Percentiles rank a stretch among this genome's conserved stretches.
phyloP scores from a whole-genome alignment of 2,888 invertebrate genomes.

The Orthosia gothica region DNA sequence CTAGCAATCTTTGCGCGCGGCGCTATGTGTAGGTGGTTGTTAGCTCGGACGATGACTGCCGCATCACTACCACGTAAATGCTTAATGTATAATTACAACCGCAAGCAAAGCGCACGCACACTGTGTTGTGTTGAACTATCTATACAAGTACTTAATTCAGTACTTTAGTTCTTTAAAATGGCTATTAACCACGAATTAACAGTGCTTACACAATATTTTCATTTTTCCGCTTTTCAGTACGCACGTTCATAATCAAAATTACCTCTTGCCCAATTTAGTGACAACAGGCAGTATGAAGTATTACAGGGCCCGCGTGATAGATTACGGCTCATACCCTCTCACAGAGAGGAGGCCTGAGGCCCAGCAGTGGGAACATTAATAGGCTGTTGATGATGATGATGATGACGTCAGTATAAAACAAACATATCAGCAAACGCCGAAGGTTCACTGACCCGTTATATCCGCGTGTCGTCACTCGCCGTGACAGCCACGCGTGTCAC shows the following conservation, averaged over 20 bases:
- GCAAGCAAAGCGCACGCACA: too few species aligned
- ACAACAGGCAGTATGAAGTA: background rate
- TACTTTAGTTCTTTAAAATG: background rate
- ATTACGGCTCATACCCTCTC: too few species aligned
- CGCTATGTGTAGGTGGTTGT: too few species aligned
- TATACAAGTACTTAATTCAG: background rate
- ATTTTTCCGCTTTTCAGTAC: background rate
- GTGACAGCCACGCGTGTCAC: slow-evolving; percentile 48
- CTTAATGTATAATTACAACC: too few species aligned
- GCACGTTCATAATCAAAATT: background rate
- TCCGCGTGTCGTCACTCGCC: slow-evolving; percentile 44
- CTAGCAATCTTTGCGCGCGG: too few species aligned
- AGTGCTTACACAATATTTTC: background rate
- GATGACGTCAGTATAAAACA: background rate
- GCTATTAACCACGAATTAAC: too few species aligned
- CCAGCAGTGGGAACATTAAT: too few species aligned
- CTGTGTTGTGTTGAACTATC: background rate
- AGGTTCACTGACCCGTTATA: slow-evolving; percentile 33
- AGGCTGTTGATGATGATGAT: too few species aligned
- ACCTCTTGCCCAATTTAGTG: background rate
- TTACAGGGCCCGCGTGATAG: too few species aligned
- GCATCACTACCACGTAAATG: too few species aligned
- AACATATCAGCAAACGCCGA: slow-evolving; percentile 13
- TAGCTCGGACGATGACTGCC: too few species aligned
- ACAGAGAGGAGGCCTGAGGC: too few species aligned